phyloP scores from a whole-genome alignment of 2,797 vertebrate genomes.

The Columba guinea region DNA sequence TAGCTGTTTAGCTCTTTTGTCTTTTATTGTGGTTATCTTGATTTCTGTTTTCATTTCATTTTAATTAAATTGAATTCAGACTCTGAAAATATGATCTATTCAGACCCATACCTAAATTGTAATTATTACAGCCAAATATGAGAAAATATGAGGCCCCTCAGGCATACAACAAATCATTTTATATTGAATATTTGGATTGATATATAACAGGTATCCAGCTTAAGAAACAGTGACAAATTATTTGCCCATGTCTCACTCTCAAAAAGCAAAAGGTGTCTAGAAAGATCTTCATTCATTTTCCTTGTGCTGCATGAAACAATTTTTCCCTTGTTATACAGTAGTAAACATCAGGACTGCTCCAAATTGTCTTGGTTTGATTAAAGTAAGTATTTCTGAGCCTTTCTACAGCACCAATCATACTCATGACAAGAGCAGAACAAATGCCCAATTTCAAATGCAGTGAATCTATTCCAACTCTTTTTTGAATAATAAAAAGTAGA shows the following conservation, averaged over 20 bases:
- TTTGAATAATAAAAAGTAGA: neutral
- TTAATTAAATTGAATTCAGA: neutral
- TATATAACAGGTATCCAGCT: neutral
- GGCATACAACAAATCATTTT: neutral
- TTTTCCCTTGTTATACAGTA: neutral
- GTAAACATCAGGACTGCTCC: neutral
- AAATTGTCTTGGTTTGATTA: neutral
- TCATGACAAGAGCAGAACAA: neutral
- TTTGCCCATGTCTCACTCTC: neutral
- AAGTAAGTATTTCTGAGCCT: neutral
- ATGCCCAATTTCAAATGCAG: neutral
- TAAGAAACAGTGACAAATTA: neutral
- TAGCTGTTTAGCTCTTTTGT: neutral
- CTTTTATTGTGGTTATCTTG: neutral
- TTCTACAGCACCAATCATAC: neutral
- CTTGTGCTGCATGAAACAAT: neutral
- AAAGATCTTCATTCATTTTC: neutral
- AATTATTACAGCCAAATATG: neutral
- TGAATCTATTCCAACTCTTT: neutral
- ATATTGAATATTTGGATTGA: neutral
- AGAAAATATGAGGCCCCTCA: neutral
- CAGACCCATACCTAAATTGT: neutral
- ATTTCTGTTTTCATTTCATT: neutral
- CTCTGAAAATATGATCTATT: neutral
- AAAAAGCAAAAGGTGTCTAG: neutral